Base-by-base conservation (phyloP, 2,888 invertebrate species). In the Zhuqinia jingwanae region DNA sequence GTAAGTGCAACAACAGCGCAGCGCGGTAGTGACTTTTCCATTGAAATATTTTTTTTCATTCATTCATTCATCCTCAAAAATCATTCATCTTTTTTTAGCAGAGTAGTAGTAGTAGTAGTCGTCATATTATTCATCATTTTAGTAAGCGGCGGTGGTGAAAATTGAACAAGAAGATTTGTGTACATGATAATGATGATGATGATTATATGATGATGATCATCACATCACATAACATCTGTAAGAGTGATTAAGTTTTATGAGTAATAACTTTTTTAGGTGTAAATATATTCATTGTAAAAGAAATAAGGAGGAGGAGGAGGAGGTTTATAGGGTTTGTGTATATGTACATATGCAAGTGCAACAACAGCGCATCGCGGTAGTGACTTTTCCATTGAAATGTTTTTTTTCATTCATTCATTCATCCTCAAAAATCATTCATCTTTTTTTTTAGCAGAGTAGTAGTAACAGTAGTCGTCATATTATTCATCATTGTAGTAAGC, bases 201-300 rank as follows among this genome's bases (percentile, higher is more conserved):
- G 68, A 60, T 76, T 20, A 75, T 75, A 53, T 84, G 63, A 53
- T 80, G 68, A n/a, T 58, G 42, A 77, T 77, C 56, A 60, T 76
- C 36, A 75, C 75, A 36, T n/a, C n/a, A n/a, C n/a, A n/a, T n/a
- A n/a, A n/a, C n/a, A n/a, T 6, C 36, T 3, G 36, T 3, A 8
- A 36, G 36, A 53, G 75, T 75, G 75, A 53, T 75, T 53, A 75
- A 53, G 45, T 68, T 68, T 68, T 42, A 68, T 68, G 68, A 75
- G 53, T 53, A 75, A 75, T 75, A 75, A 53, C 75, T 75, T 75
- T 75, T 75, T 53, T 25, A 30, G 50, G 53, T 27, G 53, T 53
- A 53, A 75, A 53, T 75, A 75, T 27, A 53, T 30, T 53, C 27
- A 53, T 53, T 53, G 27, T 50, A 75, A 75, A 75, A 17, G 20